Percentiles rank a stretch among this genome's conserved stretches.
Conservation (phyloP, 2,797 vertebrate species). For the Sebastiscus albofasciatus region DNA sequence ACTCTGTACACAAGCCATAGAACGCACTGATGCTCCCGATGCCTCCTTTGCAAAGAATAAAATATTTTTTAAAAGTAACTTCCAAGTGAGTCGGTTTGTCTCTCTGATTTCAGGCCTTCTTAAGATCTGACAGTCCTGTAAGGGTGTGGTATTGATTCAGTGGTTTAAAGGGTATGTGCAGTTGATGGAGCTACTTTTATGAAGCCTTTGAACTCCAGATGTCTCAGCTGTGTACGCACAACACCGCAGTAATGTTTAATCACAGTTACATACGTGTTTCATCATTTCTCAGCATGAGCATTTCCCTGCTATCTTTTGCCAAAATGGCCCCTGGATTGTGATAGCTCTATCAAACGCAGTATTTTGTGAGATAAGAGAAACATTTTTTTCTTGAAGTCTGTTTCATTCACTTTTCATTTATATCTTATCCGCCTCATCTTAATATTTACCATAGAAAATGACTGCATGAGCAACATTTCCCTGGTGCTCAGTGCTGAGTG, state of each 20-base stretch:
- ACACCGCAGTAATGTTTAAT: conserved; percentile 52
- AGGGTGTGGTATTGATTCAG: not conserved
- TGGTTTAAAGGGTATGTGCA: not conserved
- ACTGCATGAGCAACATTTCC: conserved; percentile 14
- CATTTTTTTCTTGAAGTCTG: conserved; percentile 67
- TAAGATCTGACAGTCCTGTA: not conserved
- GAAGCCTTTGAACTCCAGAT: conserved; percentile 57
- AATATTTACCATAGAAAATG: conserved; percentile 41
- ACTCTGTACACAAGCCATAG: conserved; percentile 78
- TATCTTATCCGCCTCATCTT: conserved; percentile 52
- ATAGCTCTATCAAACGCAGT: conserved; percentile 54
- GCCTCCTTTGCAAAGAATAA: conserved; percentile 82
- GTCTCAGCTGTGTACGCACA: conserved; percentile 52
- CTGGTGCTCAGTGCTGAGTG: not conserved
- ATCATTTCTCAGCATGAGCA: conserved; percentile 70
- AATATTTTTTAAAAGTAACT: conserved; percentile 66
- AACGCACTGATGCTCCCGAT: conserved; percentile 78
- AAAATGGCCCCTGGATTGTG: conserved; percentile 48
- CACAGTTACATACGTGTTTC: conserved; percentile 75
- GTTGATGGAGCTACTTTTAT: conserved; percentile 33
- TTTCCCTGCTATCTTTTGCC: conserved; percentile 58
- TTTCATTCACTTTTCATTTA: conserved; percentile 47
- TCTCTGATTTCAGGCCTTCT: conserved; percentile 17
- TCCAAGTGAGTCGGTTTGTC: conserved; percentile 3
- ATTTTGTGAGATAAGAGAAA: conserved; percentile 61